Evolutionary conservation across 2,113 vertebrate species (phyloP).

Genomic region (Chloroceryle aenea): DNA sequence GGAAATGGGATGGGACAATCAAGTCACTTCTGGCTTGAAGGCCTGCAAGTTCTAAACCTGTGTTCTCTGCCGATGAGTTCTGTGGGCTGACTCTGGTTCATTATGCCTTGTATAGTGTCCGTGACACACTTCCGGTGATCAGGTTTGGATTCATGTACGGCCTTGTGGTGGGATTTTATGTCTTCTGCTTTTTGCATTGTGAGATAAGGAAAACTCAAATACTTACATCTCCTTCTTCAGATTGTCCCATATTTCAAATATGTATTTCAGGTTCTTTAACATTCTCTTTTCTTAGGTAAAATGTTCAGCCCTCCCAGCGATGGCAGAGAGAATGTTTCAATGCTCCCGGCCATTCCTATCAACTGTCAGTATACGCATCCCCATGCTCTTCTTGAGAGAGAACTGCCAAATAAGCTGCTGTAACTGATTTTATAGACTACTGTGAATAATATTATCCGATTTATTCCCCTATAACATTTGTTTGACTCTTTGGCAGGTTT

Average conservation of each 20-base stretch:
- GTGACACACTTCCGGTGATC: neutral
- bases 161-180: neutral
- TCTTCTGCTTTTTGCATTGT: neutral
- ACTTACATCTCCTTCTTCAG: neutral
- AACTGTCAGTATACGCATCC: neutral
- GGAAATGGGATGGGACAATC: neutral
- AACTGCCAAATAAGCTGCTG: neutral
- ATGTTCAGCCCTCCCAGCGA: neutral
- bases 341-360: neutral
- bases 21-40: neutral
- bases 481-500: neutral
- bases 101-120: neutral
- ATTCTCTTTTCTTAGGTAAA: neutral
- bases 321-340: neutral
- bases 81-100: neutral
- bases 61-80: neutral
- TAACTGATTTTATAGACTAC: neutral
- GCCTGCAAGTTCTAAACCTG: neutral
- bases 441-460: neutral
- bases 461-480: neutral
- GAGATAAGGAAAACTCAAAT: neutral
- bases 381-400: neutral
- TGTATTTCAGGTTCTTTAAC: neutral
- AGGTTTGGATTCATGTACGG: neutral
- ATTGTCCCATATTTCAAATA: neutral